Conservation (phyloP, 2,113 vertebrate genomes). For the Haemorhous mexicanus region DNA sequence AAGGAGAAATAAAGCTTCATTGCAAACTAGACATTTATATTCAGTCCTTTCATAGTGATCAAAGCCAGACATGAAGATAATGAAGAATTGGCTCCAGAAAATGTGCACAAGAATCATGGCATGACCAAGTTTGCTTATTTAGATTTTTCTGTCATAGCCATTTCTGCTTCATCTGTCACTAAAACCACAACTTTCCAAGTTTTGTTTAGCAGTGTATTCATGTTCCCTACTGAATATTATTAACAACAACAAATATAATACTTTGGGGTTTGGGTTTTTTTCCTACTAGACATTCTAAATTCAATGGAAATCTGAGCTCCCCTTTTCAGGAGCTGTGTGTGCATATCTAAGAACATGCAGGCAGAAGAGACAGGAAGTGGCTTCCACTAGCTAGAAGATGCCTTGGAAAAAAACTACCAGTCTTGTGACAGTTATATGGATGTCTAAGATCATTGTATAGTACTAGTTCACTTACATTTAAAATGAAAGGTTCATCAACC, state of each 20-base stretch:
- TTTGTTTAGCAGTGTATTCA: neutral
- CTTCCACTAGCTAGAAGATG: neutral
- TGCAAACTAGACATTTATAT: neutral
- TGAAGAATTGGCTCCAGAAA: neutral
- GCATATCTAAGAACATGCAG: neutral
- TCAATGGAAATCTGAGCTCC: neutral
- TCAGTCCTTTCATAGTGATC: neutral
- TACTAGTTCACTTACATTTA: neutral
- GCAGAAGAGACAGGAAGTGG: neutral
- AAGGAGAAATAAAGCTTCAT: rapidly evolving
- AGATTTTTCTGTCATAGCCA: neutral
- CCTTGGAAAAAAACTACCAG: neutral
- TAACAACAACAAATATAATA: neutral
- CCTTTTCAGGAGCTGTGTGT: neutral
- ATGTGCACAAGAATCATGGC: neutral
- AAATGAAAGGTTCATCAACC: neutral
- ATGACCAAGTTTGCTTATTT: neutral
- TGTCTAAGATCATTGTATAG: neutral
- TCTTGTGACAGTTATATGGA: neutral
- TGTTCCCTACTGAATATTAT: neutral
- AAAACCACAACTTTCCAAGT: neutral
- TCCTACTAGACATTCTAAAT: neutral
- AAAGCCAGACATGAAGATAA: neutral
- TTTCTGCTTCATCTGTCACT: neutral
- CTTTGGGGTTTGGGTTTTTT: rapidly evolving